A percentile compares a stretch with the other conserved stretches of the same genome.
Evolutionary conservation across 2,888 invertebrate species (phyloP).

Genomic region (Punctoribates punctum): DNA sequence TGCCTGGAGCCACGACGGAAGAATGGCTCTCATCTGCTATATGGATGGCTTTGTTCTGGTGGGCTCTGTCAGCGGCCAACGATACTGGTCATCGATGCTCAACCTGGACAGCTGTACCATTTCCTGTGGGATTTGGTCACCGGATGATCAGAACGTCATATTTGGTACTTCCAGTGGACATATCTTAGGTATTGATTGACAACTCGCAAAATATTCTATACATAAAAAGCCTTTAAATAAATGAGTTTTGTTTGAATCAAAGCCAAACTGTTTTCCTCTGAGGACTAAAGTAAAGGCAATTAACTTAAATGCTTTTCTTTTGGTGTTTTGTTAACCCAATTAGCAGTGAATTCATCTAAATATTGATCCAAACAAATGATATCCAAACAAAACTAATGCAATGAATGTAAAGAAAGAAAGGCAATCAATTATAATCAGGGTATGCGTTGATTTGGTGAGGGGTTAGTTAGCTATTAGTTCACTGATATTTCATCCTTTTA

Average conservation of each 20-base stretch:
- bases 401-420: no score
- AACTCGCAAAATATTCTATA: background rate
- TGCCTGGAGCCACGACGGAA: slow-evolving; percentile 97
- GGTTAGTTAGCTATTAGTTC: no score
- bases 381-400: no score
- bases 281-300: no score
- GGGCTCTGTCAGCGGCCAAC: slow-evolving; percentile 92
- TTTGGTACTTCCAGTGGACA: slow-evolving; percentile 93
- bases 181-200: slow-evolving; percentile 28
- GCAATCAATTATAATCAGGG: background rate
- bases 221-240: background rate
- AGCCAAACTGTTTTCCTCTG: no score
- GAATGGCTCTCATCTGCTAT: slow-evolving; percentile 97
- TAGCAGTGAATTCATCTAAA: no score
- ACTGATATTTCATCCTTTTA: no score
- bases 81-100: slow-evolving; percentile 97
- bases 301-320: no score
- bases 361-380: no score
- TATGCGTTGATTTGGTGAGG: background rate
- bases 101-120: slow-evolving; percentile 83
- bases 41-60: slow-evolving; percentile 97
- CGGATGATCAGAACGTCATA: slow-evolving; percentile 94
- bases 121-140: slow-evolving; percentile 96
- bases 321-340: no score
- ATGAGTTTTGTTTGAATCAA: no score